Evolutionary conservation across 2,888 invertebrate species (phyloP), one percentile per base, ranked within the genome.

Genomic region (Podabrus alpinus): DNA sequence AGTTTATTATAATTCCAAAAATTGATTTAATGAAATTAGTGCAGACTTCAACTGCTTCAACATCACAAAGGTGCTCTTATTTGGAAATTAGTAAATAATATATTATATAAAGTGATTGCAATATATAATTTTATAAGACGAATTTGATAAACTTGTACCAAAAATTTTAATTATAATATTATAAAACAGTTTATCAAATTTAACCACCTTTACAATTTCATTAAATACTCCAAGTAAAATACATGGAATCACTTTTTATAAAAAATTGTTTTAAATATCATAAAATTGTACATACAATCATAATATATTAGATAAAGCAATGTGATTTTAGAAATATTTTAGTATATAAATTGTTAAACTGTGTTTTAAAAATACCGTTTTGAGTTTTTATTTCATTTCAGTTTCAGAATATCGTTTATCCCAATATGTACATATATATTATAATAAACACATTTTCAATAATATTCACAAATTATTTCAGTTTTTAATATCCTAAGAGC

Each of bases 281-380:
- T 24, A 62, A 66, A 69, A 73, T 59, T 73, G 66, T 73, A 69
- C 61, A 72, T 72, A 73, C 66, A 59, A 69, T 69, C 45, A 45
- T 45, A 60, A 16, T 69, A 69, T 66, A 66, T 73, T 73, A 73
- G 69, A 69, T 69, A 73, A 69, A 73, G 45, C 59, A 73, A 69
- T 73, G 73, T 73, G 73, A 73, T 73, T 19, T 66, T 73, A 73
- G 73, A 59, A 66, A 66, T 73, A 69, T 45, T 62, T 62, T 73
- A 69, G 59, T 17, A 17, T 66, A 29, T 45, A 68, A 29, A 64
- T 64, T 64, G 62, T 64, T 64, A 21, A 45, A 45, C 45, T n/a
- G 45, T 45, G 45, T 45, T 45, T 45, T 45, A 45, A 64, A 64
- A 64, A 64, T 64, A 15, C 17, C 9, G 62, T 19, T 64, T 64